Evolutionary conservation across 1,140 invertebrate species (phyloP).

Genomic region (Aphaenogaster floridana): DNA sequence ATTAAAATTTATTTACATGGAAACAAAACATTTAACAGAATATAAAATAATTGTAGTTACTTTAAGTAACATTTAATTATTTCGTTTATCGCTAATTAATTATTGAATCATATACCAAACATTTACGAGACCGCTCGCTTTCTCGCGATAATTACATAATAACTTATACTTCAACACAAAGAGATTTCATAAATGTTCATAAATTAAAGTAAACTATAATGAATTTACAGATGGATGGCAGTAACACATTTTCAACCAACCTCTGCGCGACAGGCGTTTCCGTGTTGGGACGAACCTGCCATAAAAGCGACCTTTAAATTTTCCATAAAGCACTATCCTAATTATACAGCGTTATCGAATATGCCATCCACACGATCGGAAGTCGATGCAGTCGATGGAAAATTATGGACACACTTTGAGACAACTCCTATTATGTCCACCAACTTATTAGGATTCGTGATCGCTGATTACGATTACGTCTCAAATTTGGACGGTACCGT

Average conservation of each 20-base stretch:
- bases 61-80: background rate
- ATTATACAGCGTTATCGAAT: slow-evolving; percentile 88
- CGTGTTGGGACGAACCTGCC: slow-evolving; percentile 93
- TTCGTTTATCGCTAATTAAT: background rate
- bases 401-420: slow-evolving; percentile 90
- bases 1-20: background rate
- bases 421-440: slow-evolving; percentile 93
- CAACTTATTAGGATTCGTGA: slow-evolving; percentile 92
- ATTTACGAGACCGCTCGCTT: background rate
- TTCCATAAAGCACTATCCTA: slow-evolving; percentile 87
- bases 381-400: slow-evolving; percentile 80
- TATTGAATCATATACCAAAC: slow-evolving; percentile 12
- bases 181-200: background rate
- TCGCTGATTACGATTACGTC: slow-evolving; percentile 91
- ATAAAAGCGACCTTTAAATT: slow-evolving; percentile 91
- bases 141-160: slow-evolving; percentile 3
- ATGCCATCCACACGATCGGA: slow-evolving; percentile 85
- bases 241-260: slow-evolving; percentile 87
- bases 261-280: slow-evolving; percentile 91
- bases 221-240: slow-evolving; percentile 33
- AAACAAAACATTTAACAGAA: background rate
- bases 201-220: background rate
- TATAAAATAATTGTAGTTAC: background rate
- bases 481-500: slow-evolving; percentile 88
- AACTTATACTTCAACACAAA: background rate